A percentile compares a stretch with the other conserved stretches of the same genome.
Evolutionary conservation across 2,888 invertebrate species (phyloP).

Genomic region (Ophion slaviceki): DNA sequence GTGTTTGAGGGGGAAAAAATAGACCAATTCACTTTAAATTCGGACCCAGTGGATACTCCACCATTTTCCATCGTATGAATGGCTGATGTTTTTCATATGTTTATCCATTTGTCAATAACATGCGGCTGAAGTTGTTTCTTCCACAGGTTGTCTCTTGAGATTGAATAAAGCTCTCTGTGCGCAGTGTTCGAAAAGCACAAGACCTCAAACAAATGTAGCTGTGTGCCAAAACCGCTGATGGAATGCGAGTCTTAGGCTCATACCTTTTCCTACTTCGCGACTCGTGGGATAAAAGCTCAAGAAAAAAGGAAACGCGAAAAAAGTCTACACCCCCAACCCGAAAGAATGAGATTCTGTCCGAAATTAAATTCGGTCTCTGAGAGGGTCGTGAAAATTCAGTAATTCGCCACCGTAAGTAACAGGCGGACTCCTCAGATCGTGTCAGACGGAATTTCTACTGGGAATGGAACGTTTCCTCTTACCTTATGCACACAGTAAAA

Average conservation of each 20-base stretch:
- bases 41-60: no score
- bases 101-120: no score
- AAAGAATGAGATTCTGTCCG: no score
- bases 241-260: slow-evolving; percentile 6
- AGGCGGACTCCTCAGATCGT: neutral
- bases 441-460: neutral
- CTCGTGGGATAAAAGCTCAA: neutral
- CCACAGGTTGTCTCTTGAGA: no score
- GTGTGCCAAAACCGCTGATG: neutral
- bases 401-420: neutral
- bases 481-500: neutral
- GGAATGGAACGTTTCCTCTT: neutral
- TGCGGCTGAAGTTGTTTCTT: no score
- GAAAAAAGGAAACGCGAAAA: neutral
- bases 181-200: no score
- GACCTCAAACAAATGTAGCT: neutral
- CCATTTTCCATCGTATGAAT: no score
- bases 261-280: neutral
- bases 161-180: no score
- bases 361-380: neutral
- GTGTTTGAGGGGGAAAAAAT: no score
- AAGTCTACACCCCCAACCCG: neutral
- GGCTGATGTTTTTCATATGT: no score
- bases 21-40: no score
- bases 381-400: slow-evolving; percentile 1